Evolutionary conservation across 35 echinoderm and acorn worm species (phyloP), one percentile per base, ranked within the genome.

Genomic region (Acanthaster planci): DNA sequence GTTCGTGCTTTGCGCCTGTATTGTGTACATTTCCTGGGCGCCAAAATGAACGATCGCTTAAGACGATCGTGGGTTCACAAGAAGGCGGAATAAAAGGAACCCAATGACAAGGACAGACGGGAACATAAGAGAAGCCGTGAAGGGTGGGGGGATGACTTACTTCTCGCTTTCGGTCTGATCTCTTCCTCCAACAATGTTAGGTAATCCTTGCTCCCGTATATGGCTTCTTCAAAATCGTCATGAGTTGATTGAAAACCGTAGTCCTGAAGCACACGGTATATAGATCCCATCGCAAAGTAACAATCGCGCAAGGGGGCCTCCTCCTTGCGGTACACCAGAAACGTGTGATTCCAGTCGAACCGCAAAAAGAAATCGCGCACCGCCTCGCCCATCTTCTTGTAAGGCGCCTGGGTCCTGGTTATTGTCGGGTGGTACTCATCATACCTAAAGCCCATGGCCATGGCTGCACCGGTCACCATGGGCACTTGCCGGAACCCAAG

Each of bases 401-500:
- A 76, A 38, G 84, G 39, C 15, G 58, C 84, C 37, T 86, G 84
- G 12, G 58, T 37, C 34, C 84, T 76, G 16, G 84, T 86, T 16
- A 86, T 76, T 12, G 30, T 86, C 8, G 32, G 34, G 38, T 39
- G 56, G 22, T 67, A 7, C 1, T 1, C 29, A 10, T 76, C 58
- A 2, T 7, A 5, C n/a, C 22, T 18, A 77, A 82, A 95, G 1
- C 89, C 89, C 2, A 37, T 50, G 31, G 93, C 88, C 18, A 77
- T 60, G 3, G 84, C 93, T n/a, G 88, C 92, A 42, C 89, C 79
- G 12, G 93, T 95, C 19, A 95, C 30, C 72, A 90, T 76, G 16
- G 93, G 93, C 30, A 95, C 89, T 16, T 95, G 84, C 89, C 93
- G 91, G 58, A 91, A 89, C n/a, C 77, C 84, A 1, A 84, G 59